A percentile compares a stretch with the other conserved stretches of the same genome.
phyloP scores from a whole-genome alignment of 2,888 invertebrate species.

The Campopleginae sp. region DNA sequence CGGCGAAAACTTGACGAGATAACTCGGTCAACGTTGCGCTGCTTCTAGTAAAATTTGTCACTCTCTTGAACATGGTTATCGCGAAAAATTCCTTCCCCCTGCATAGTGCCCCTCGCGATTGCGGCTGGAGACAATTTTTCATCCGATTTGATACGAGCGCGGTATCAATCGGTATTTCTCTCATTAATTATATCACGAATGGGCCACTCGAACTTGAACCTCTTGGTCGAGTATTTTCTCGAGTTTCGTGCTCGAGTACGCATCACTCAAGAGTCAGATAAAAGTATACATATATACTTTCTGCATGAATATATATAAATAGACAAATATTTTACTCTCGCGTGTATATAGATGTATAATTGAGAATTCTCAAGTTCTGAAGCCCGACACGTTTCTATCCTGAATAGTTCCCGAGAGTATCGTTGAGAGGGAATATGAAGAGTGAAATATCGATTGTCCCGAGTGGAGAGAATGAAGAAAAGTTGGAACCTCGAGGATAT shows the following conservation, averaged over 20 bases:
- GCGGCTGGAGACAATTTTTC: not conserved
- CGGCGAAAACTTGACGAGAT: conserved; percentile 39
- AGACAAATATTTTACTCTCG: not conserved
- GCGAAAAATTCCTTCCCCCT: not conserved
- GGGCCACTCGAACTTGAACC: conserved; percentile 17
- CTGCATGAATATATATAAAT: not conserved
- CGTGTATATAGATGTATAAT: conserved; percentile 29
- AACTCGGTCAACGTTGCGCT: conserved; percentile 62
- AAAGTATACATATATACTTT: not conserved
- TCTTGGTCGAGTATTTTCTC: conserved; percentile 23
- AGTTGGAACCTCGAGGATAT: conserved; percentile 52
- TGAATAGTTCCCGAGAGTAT: conserved; percentile 59
- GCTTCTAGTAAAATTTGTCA: conserved; percentile 59
- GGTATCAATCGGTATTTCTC: conserved; percentile 11
- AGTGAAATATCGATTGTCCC: conserved; percentile 67
- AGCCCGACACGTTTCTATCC: conserved; percentile 37
- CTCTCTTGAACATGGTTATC: conserved; percentile 11
- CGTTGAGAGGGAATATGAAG: conserved; percentile 51
- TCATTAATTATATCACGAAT: conserved; percentile 62
- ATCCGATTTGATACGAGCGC: conserved; percentile 16
- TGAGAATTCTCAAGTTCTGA: conserved; percentile 25
- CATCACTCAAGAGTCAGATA: not conserved
- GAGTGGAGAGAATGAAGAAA: conserved; percentile 63
- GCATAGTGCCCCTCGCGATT: not conserved
- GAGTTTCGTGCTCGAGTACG: conserved; percentile 27